Percentiles rank a stretch among this genome's conserved stretches.
Conservation (phyloP, 2,113 vertebrate species). For the Turdus rufiventris region DNA sequence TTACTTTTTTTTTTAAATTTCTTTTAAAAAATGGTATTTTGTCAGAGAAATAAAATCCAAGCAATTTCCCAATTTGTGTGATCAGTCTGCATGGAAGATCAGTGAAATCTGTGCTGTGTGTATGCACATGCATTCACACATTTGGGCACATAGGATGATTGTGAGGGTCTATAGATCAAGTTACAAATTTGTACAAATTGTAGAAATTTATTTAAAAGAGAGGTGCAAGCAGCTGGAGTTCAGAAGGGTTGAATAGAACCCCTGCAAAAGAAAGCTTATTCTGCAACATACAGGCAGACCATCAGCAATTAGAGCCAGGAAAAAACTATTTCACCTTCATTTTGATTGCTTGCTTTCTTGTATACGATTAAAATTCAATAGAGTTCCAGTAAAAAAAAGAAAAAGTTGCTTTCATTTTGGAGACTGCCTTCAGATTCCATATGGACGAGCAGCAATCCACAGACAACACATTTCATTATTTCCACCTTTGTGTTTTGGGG, state of each 20-base stretch:
- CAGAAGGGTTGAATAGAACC: not conserved
- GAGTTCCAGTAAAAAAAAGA: not conserved
- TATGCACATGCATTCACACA: not conserved
- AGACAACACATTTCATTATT: not conserved
- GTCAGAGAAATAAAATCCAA: not conserved
- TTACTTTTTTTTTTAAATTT: not conserved
- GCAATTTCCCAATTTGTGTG: not conserved
- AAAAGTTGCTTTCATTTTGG: not conserved
- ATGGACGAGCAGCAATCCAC: not conserved
- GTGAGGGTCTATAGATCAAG: not conserved
- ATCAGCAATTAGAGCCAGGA: not conserved
- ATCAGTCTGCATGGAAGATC: too few species aligned
- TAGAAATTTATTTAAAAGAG: not conserved
- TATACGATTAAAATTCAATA: not conserved
- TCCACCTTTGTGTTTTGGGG: not conserved
- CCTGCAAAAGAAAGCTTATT: not conserved
- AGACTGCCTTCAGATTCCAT: not conserved
- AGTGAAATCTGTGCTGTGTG: not conserved
- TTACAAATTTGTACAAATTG: not conserved
- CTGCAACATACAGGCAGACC: not conserved
- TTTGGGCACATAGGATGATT: not conserved
- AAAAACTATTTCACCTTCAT: not conserved
- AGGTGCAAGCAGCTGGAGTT: not conserved
- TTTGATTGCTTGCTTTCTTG: not conserved
- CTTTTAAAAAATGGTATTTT: not conserved